These are phyloP conservation scores for Capra hircus DNA, from an alignment of 2,113 vertebrate genomes.

Conservation along the genomic window DNA sequence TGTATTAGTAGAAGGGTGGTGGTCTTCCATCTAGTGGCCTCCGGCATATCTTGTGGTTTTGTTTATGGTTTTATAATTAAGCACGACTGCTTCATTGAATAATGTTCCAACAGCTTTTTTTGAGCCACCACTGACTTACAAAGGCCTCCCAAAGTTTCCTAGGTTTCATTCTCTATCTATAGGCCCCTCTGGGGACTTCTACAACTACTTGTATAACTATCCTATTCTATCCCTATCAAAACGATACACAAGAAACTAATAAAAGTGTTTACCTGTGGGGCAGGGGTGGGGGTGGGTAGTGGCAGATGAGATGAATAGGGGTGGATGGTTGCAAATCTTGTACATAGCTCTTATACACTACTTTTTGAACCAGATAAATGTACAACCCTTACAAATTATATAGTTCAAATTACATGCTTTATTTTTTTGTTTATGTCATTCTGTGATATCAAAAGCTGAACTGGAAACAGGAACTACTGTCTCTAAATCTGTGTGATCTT, in stretches of 20 bases:
- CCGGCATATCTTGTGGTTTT: neutral
- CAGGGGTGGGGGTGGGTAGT: neutral
- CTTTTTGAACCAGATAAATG: neutral
- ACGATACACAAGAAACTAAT: neutral
- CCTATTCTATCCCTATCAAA: neutral
- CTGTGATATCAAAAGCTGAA: neutral
- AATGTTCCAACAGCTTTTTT: neutral
- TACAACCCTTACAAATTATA: neutral
- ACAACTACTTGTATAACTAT: neutral
- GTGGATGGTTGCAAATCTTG: neutral
- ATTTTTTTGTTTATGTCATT: neutral
- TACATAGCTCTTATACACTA: neutral
- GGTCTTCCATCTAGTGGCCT: neutral
- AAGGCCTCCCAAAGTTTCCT: neutral
- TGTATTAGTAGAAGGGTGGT: neutral
- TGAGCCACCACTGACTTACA: neutral
- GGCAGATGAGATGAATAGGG: neutral
- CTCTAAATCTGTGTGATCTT: neutral
- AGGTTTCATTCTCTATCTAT: neutral
- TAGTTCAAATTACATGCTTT: neutral
- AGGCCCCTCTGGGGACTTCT: neutral
- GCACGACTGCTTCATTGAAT: neutral
- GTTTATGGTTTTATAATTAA: neutral
- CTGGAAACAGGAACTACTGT: neutral
- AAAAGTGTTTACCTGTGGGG: no score